Conservation (phyloP, 2,113 vertebrate genomes). For the Rhizomys pruinosus region DNA sequence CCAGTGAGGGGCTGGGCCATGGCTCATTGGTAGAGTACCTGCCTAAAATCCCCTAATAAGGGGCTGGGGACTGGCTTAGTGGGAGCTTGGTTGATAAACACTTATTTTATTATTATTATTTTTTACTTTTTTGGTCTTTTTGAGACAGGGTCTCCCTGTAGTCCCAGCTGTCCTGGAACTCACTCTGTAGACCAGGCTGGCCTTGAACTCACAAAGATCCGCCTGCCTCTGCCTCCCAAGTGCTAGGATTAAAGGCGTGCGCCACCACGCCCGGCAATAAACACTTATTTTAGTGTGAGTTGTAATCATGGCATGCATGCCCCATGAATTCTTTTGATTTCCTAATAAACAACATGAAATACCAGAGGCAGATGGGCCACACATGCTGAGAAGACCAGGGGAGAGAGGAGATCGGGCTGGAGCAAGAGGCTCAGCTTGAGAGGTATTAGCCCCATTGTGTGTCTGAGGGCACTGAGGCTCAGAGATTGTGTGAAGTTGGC, state of each 20-base stretch:
- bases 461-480: not conserved
- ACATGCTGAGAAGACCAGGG: not conserved
- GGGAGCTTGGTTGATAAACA: not conserved
- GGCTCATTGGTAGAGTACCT: not conserved
- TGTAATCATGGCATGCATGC: rapidly evolving
- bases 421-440: not conserved
- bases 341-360: not conserved
- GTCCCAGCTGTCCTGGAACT: too few relatives aligned
- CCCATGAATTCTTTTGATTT: not conserved
- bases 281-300: not conserved
- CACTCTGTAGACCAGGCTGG: too few relatives aligned
- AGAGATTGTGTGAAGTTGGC: not conserved
- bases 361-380: too few relatives aligned
- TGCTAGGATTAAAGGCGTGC: too few relatives aligned
- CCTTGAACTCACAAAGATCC: too few relatives aligned
- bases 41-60: not conserved
- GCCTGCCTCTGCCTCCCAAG: too few relatives aligned
- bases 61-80: not conserved
- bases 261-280: too few relatives aligned
- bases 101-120: too few relatives aligned
- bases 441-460: not conserved
- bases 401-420: not conserved
- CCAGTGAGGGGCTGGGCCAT: not conserved
- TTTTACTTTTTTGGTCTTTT: too few relatives aligned
- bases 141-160: too few relatives aligned